Evolutionary conservation across 2,113 vertebrate species (phyloP).

Genomic region (Ciconia maguari): DNA sequence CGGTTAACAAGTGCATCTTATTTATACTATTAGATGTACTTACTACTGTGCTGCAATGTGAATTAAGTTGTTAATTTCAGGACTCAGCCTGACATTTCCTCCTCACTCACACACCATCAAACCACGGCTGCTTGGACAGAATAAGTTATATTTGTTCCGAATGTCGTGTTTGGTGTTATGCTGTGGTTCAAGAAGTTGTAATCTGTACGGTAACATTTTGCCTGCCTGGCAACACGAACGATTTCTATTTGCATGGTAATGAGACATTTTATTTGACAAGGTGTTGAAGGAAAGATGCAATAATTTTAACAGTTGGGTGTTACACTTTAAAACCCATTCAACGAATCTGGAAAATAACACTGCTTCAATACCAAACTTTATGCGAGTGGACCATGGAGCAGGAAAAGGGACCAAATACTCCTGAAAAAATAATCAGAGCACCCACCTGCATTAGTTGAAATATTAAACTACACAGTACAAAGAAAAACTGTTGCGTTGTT

Average conservation of each 20-base stretch:
- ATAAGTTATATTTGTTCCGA: not conserved
- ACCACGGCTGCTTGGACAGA: accelerated
- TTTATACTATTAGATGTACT: not conserved
- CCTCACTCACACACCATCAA: not conserved
- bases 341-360: not conserved
- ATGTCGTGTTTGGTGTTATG: not conserved
- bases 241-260: constrained; percentile 64
- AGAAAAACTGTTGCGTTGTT: not conserved
- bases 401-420: not conserved
- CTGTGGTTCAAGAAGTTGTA: not conserved
- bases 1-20: accelerated
- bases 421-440: not conserved
- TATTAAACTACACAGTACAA: not conserved
- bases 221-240: not conserved
- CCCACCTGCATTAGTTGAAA: not conserved
- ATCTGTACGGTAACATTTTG: not conserved
- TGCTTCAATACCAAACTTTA: not conserved
- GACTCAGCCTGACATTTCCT: not conserved
- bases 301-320: constrained; percentile 43
- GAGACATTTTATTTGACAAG: constrained; percentile 60
- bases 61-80: not conserved
- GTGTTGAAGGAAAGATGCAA: constrained; percentile 48
- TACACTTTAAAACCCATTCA: not conserved
- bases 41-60: accelerated
- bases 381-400: not conserved